Evolutionary conservation across 2,113 vertebrate genomes (phyloP).

Genomic region (Mirza zaza): DNA sequence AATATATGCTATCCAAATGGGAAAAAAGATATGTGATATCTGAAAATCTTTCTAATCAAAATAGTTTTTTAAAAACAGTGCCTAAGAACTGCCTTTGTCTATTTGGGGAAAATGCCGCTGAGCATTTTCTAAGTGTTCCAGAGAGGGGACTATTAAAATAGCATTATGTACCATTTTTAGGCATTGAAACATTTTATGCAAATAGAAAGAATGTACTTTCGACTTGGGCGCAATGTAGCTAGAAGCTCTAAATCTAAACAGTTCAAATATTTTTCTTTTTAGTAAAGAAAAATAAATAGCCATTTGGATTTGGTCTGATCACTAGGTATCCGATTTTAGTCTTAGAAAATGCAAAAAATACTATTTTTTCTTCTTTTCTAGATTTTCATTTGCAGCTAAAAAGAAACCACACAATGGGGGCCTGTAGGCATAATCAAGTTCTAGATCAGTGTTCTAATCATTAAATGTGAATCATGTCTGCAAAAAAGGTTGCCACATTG

Average conservation of each 20-base stretch:
- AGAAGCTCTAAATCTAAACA: neutral
- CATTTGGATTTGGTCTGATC: neutral
- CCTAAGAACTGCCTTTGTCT: neutral
- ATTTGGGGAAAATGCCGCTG: neutral
- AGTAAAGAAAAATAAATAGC: slow-evolving; percentile 31
- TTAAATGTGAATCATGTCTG: slow-evolving; percentile 25
- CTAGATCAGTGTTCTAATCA: slow-evolving; percentile 13
- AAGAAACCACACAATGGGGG: neutral
- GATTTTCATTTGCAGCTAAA: slow-evolving; percentile 25
- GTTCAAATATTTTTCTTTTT: neutral
- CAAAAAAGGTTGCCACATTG: neutral
- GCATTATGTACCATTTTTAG: slow-evolving; percentile 14
- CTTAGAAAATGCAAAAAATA: slow-evolving; percentile 26
- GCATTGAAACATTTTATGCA: slow-evolving; percentile 28
- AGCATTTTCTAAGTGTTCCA: slow-evolving; percentile 12
- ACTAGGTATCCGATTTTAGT: neutral
- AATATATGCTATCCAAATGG: neutral
- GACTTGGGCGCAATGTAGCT: neutral
- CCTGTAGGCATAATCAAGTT: neutral
- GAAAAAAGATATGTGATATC: neutral
- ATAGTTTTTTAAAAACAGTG: neutral
- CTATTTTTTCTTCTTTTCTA: slow-evolving; percentile 39
- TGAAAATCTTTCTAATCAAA: slow-evolving; percentile 31
- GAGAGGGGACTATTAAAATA: slow-evolving; percentile 43
- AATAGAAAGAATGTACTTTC: slow-evolving; percentile 6